Conservation (phyloP, 2,113 vertebrate genomes). For the Okapia johnstoni region DNA sequence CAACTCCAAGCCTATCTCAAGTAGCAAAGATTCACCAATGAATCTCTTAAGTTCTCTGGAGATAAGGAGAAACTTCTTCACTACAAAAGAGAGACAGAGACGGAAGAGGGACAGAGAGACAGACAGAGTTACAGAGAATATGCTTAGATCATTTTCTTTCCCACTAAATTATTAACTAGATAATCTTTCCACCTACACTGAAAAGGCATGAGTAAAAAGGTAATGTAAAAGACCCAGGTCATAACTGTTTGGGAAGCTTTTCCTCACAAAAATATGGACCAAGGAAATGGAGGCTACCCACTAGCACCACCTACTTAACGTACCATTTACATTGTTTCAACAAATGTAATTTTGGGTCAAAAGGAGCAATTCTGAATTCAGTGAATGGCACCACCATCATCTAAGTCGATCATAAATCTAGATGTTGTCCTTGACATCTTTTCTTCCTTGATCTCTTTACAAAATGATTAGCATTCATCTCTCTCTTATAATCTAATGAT, state of each 20-base stretch:
- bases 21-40: neutral
- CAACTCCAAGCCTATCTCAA: neutral
- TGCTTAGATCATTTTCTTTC: neutral
- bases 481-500: neutral
- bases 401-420: neutral
- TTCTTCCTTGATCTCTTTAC: neutral
- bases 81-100: neutral
- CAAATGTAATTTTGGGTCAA: neutral
- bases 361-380: neutral
- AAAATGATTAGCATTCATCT: neutral
- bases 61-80: neutral
- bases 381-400: neutral
- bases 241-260: neutral
- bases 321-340: neutral
- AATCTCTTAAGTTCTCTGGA: neutral
- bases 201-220: neutral
- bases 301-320: neutral
- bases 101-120: neutral
- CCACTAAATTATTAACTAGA: neutral
- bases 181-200: neutral
- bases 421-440: neutral
- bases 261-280: neutral
- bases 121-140: neutral
- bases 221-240: neutral
- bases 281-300: neutral